A percentile compares a stretch with the other conserved stretches of the same genome.
These are phyloP conservation scores for Nycteola revayana DNA, from an alignment of 2,888 invertebrate genomes.

Conservation along the genomic window DNA sequence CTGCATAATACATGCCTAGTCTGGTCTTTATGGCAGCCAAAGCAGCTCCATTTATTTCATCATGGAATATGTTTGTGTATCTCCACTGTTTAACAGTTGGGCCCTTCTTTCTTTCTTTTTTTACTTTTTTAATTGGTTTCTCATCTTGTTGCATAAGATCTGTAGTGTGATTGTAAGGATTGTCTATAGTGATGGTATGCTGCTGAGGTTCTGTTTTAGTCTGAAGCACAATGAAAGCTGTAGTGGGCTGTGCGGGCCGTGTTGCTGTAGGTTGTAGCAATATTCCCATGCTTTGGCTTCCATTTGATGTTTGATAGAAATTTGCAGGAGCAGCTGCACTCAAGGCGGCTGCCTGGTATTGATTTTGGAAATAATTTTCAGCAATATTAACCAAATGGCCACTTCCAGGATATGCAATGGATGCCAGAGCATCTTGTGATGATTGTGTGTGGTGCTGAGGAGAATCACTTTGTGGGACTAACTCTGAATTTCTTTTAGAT, in stretches of 20 bases:
- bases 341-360: conserved; percentile 66
- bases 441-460: conserved; percentile 40
- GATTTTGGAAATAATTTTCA: conserved; percentile 77
- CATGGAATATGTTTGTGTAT: conserved; percentile 81
- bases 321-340: conserved; percentile 58
- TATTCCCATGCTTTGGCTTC: conserved; percentile 69
- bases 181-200: conserved; percentile 55
- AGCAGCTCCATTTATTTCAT: conserved; percentile 78
- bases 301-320: conserved; percentile 72
- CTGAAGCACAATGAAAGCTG: conserved; percentile 71
- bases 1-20: conserved; percentile 76
- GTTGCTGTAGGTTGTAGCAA: conserved; percentile 62
- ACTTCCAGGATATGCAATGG: conserved; percentile 69
- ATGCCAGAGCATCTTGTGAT: conserved; percentile 57
- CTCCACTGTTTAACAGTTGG: conserved; percentile 80
- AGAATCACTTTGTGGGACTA: conserved; percentile 44
- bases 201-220: conserved; percentile 66
- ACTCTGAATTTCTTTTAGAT: conserved; percentile 65
- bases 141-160: conserved; percentile 41
- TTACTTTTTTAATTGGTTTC: conserved; percentile 56
- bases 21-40: conserved; percentile 78
- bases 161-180: conserved; percentile 45
- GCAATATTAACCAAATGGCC: conserved; percentile 75
- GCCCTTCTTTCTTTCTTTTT: conserved; percentile 68
- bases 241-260: conserved; percentile 60